phyloP scores from a whole-genome alignment of 1,140 invertebrate genomes.

The Sminthurides bifidus region DNA sequence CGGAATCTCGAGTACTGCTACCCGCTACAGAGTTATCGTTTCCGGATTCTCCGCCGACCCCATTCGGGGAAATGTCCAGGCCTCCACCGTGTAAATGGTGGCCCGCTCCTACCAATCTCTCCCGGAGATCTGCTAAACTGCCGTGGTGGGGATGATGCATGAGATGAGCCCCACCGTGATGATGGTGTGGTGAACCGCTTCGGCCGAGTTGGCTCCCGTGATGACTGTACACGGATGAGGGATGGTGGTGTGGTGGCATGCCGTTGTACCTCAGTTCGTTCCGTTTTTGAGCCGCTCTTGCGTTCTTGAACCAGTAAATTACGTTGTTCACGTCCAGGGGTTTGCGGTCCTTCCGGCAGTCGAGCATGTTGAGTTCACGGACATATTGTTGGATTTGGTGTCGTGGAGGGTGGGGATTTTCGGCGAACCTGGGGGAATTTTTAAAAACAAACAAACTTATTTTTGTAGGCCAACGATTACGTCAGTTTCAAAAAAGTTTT shows the following conservation, averaged over 20 bases:
- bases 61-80: neutral
- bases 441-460: too few species aligned
- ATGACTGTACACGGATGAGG: slow-evolving; percentile 10
- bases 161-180: slow-evolving; percentile 1
- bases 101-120: slow-evolving; percentile 3
- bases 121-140: too few species aligned
- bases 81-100: neutral
- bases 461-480: too few species aligned
- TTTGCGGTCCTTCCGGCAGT: slow-evolving; percentile 80
- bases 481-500: too few species aligned
- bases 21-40: slow-evolving; percentile 8
- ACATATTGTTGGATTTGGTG: slow-evolving; percentile 93
- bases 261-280: slow-evolving; percentile 32
- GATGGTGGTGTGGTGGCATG: slow-evolving; percentile 14
- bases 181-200: slow-evolving; percentile 4
- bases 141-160: slow-evolving; percentile 2
- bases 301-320: slow-evolving; percentile 98
- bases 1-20: slow-evolving; percentile 9
- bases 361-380: slow-evolving; percentile 77
- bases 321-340: slow-evolving; percentile 94
- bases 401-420: slow-evolving; percentile 87
- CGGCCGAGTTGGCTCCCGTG: neutral
- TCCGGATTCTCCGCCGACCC: slow-evolving; percentile 5
- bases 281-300: slow-evolving; percentile 58
- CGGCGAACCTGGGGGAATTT: slow-evolving; percentile 63